Evolutionary conservation across 2,113 vertebrate species (phyloP).

Genomic region (Triplophysa siluroides): DNA sequence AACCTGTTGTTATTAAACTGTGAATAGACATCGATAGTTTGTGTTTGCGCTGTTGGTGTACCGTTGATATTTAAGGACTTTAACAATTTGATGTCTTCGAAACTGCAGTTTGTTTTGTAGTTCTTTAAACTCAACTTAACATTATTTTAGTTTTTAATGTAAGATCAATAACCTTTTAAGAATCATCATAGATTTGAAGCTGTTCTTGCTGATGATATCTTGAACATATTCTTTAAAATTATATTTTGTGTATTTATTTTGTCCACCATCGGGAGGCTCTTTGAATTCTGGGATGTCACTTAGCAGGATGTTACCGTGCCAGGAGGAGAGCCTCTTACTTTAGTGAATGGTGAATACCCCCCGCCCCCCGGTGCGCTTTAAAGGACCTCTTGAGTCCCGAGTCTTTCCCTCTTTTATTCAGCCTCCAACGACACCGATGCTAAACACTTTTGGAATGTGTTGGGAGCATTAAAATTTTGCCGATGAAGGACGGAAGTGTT

Average conservation of each 20-base stretch:
- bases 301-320: neutral
- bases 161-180: no score
- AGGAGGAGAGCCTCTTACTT: neutral
- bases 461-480: neutral
- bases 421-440: neutral
- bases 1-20: slow-evolving; percentile 62
- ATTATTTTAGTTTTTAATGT: no score
- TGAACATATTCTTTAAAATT: no score
- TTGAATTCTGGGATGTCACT: neutral
- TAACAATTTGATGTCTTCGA: neutral
- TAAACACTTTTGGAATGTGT: slow-evolving; percentile 2
- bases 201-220: no score
- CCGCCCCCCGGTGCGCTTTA: slow-evolving; percentile 3
- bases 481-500: slow-evolving; percentile 20
- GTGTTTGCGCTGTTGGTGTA: neutral
- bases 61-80: neutral
- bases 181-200: neutral
- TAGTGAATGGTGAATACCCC: neutral
- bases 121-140: neutral
- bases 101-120: neutral
- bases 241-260: no score
- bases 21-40: slow-evolving; percentile 44
- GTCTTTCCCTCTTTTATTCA: neutral
- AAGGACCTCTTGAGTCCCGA: neutral
- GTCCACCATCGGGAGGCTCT: neutral